These are phyloP conservation scores for Oryctes rhinoceros DNA, from an alignment of 1,140 invertebrate genomes.

Conservation along the genomic window DNA sequence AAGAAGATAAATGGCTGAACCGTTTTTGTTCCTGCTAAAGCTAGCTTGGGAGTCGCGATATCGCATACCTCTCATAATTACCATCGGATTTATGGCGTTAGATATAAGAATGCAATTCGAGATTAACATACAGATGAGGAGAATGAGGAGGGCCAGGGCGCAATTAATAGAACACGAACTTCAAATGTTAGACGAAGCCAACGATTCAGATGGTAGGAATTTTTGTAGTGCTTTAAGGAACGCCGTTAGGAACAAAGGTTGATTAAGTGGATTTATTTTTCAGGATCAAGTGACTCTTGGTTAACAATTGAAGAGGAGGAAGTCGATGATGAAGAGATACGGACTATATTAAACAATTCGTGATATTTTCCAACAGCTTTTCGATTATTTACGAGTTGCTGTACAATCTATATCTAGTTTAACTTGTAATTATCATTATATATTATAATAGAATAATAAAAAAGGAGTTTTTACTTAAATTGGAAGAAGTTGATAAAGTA, in stretches of 20 bases:
- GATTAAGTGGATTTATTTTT: background rate
- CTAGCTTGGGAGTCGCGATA: slow-evolving; percentile 64
- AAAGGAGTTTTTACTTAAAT: too few relatives aligned
- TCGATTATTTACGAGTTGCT: too few relatives aligned
- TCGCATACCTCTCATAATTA: slow-evolving; percentile 63
- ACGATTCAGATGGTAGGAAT: slow-evolving; percentile 24
- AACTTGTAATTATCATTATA: too few relatives aligned
- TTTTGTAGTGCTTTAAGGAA: background rate
- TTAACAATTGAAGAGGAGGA: slow-evolving; percentile 39
- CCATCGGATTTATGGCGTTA: slow-evolving; percentile 63
- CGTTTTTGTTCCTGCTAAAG: slow-evolving; percentile 64
- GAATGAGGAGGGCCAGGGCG: slow-evolving; percentile 46
- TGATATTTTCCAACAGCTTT: background rate
- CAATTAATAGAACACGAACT: background rate
- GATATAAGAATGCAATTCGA: slow-evolving; percentile 65
- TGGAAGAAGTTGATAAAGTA: too few relatives aligned
- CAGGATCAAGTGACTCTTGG: slow-evolving; percentile 37
- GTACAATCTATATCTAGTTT: too few relatives aligned
- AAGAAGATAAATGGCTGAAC: slow-evolving; percentile 46
- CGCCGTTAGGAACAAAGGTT: too few relatives aligned
- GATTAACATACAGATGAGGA: slow-evolving; percentile 62
- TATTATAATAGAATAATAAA: too few relatives aligned
- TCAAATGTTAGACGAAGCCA: background rate
- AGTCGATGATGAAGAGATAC: background rate
- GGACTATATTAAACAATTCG: background rate